These are phyloP conservation scores for Tetragnatha versicolor DNA, from an alignment of 1,140 invertebrate genomes.

Conservation along the genomic window DNA sequence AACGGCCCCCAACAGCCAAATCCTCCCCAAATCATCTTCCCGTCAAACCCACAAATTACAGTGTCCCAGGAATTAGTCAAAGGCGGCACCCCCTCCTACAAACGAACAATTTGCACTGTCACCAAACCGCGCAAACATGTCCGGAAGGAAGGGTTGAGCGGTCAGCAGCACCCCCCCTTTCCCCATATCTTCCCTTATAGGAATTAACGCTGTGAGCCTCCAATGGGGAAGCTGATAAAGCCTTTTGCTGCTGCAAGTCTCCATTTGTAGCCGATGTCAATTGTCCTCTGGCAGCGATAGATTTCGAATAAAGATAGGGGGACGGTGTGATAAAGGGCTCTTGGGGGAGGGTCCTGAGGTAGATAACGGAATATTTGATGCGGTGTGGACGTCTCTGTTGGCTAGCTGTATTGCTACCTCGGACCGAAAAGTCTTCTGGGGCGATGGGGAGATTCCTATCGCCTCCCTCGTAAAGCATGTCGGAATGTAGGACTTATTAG, in stretches of 20 bases:
- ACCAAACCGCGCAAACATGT: neutral
- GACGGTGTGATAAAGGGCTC: too few species aligned
- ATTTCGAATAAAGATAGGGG: slow-evolving; percentile 37
- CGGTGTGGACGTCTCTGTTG: too few species aligned
- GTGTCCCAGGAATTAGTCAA: too few species aligned
- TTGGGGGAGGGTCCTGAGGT: too few species aligned
- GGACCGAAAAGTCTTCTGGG: too few species aligned
- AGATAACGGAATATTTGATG: too few species aligned
- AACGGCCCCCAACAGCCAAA: neutral
- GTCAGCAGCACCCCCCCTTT: neutral
- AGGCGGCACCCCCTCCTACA: too few species aligned
- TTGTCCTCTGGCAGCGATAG: slow-evolving; percentile 28
- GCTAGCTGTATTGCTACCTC: too few species aligned
- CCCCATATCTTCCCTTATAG: slow-evolving; percentile 1
- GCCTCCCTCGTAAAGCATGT: too few species aligned
- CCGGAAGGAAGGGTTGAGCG: slow-evolving; percentile 4
- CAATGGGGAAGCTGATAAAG: slow-evolving; percentile 40
- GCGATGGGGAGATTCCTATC: too few species aligned
- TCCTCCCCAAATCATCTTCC: neutral
- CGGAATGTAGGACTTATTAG: too few species aligned
- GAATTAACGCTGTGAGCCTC: slow-evolving; percentile 29
- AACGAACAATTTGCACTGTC: slow-evolving; percentile 22
- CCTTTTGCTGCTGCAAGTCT: slow-evolving; percentile 26
- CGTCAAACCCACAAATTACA: neutral
- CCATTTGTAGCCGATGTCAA: slow-evolving; percentile 35